Percentiles rank a stretch among this genome's conserved stretches.
Conservation (phyloP, 2,888 invertebrate species). For the Caenorhabditis sp. region DNA sequence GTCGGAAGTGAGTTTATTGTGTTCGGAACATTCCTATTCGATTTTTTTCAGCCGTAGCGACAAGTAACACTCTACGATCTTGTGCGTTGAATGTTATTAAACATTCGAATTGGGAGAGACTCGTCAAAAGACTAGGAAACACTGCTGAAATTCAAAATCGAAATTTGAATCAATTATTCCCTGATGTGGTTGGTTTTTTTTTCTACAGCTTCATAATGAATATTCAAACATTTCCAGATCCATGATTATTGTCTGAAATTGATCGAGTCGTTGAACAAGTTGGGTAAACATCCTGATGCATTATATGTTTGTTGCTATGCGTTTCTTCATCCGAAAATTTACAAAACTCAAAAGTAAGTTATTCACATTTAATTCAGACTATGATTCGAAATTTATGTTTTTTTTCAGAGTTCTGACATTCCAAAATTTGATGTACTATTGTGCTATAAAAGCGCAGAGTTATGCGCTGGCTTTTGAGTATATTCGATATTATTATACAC, state of each 20-base stretch:
- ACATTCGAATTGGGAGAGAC: conserved; percentile 52
- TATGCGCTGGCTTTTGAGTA: conserved; percentile 67
- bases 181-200: conserved; percentile 22
- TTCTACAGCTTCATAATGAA: neutral
- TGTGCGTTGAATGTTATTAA: conserved; percentile 53
- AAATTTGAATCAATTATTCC: conserved; percentile 10
- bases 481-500: conserved; percentile 57
- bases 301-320: conserved; percentile 67
- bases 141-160: conserved; percentile 25
- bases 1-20: conserved; percentile 2
- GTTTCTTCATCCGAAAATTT: conserved; percentile 61
- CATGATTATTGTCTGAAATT: conserved; percentile 68
- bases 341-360: conserved; percentile 46
- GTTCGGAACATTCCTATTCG: neutral
- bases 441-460: conserved; percentile 58
- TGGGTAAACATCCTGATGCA: conserved; percentile 52
- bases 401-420: conserved; percentile 56
- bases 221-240: conserved; percentile 32
- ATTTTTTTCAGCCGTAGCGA: conserved; percentile 20
- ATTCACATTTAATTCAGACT: neutral
- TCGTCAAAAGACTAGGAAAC: conserved; percentile 58
- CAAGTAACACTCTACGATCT: conserved; percentile 49
- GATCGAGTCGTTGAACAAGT: conserved; percentile 53
- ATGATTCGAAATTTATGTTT: conserved; percentile 1
- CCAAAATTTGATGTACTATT: conserved; percentile 60